phyloP scores from a whole-genome alignment of 2,888 invertebrate genomes.

The Trisateles emortualis region DNA sequence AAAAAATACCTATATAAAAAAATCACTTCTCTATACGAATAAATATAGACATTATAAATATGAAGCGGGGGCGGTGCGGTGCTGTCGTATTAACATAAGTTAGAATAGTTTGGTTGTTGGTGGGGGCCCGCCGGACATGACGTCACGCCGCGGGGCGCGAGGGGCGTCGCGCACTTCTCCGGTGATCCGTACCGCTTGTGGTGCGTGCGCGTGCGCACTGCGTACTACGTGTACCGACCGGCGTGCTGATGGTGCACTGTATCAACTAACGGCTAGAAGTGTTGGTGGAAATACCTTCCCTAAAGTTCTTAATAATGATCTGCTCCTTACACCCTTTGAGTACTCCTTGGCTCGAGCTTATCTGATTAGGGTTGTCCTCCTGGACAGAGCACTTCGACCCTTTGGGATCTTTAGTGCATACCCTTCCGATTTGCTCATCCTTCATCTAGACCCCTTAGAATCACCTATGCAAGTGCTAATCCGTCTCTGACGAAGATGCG shows the following conservation, averaged over 20 bases:
- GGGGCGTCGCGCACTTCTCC: slow-evolving; percentile 45
- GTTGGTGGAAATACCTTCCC: too few species aligned
- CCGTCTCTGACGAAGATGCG: too few species aligned
- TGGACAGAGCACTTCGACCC: too few species aligned
- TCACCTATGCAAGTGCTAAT: too few species aligned
- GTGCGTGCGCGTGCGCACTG: slow-evolving; percentile 40
- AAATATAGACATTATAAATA: slow-evolving; percentile 69
- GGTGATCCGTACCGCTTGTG: slow-evolving; percentile 58
- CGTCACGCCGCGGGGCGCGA: slow-evolving; percentile 24
- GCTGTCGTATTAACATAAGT: slow-evolving; percentile 57
- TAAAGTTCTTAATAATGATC: too few species aligned
- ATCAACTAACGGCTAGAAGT: too few species aligned
- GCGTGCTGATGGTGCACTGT: neutral
- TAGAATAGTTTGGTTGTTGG: slow-evolving; percentile 60
- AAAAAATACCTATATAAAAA: slow-evolving; percentile 76
- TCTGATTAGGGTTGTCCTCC: too few species aligned
- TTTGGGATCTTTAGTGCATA: too few species aligned
- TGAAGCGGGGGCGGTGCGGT: slow-evolving; percentile 69
- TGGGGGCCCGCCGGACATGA: slow-evolving; percentile 14
- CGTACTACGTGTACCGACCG: neutral
- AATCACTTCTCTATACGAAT: slow-evolving; percentile 76
- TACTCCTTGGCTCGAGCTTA: too few species aligned
- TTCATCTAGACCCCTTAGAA: too few species aligned
- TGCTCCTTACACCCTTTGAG: too few species aligned
- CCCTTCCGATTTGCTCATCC: too few species aligned